Base-by-base conservation (phyloP, 2,113 vertebrate species). In the Formicarius rufipectus region DNA sequence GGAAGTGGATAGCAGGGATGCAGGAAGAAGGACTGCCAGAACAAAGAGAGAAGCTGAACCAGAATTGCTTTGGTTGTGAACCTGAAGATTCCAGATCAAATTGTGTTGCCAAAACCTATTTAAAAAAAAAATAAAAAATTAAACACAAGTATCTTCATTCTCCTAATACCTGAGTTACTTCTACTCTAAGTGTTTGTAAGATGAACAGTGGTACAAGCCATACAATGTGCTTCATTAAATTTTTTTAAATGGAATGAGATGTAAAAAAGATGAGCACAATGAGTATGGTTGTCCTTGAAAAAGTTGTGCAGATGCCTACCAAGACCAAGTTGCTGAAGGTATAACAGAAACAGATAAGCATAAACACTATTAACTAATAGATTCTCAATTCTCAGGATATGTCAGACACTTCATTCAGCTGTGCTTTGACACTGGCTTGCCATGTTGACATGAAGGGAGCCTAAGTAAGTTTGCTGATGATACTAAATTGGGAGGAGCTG, bases 241-340 rank as follows among this genome's bases (percentile, higher is more conserved):
- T 88, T 60, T 30, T 21, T 62, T 40, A 44, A 63, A 59, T 42
- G 6, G 2, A 25, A 66, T 63, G 4, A 16, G 6, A 35, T 33
- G 1, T 15, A 62, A 52, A 31, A 19, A 56, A 42, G 8, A 28
- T 18, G 12, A 10, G 3, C 5, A 14, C 17, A 40, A 7, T 21
- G 4, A 5, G 10, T 62, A 47, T 1, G 3, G 5, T 1, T 55
- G 2, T 6, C 63, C 6, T 40, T 63, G 21, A 7, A 74, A 78
- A 14, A 71, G 9, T 3, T 81, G 21, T 50, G 50, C 33, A 58
- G 4, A 4, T 47, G 4, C 10, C 25, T 31, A 18, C 6, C 0
- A 2, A 59, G 14, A 2, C 16, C 33, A 45, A 16, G 35, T 33
- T 92, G 12, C 14, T 89, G 56, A 77, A 62, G 6, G 11, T 37